Percentiles rank a stretch among this genome's conserved stretches.
Conservation (phyloP, 2,797 vertebrate species). For the Gallinago nigripennis region DNA sequence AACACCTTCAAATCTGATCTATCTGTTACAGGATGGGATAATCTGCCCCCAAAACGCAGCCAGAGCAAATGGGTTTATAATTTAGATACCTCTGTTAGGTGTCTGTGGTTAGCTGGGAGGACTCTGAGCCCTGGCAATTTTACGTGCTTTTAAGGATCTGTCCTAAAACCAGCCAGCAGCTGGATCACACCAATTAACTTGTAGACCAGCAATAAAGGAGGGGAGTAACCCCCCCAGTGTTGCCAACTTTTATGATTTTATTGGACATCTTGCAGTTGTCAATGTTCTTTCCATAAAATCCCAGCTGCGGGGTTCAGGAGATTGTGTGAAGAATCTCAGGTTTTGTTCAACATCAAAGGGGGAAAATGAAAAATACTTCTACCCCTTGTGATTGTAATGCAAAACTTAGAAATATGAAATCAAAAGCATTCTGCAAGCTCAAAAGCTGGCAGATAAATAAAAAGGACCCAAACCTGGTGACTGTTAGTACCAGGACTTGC, state of each 20-base stretch:
- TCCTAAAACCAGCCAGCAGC: neutral
- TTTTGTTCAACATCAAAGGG: neutral
- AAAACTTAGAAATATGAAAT: neutral
- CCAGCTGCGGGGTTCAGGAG: neutral
- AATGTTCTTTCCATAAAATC: neutral
- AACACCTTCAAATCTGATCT: neutral
- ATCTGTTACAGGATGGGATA: neutral
- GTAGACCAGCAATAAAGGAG: neutral
- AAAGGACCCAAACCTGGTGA: neutral
- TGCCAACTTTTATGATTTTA: neutral
- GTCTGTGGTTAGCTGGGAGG: neutral
- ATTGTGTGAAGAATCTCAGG: neutral
- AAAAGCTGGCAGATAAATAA: neutral
- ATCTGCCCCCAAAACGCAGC: neutral
- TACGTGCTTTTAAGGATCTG: neutral
- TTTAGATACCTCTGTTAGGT: fast-evolving
- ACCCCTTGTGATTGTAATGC: neutral
- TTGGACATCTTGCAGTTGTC: neutral
- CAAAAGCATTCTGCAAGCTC: neutral
- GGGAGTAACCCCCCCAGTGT: neutral
- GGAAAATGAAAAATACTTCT: neutral
- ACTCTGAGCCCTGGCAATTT: neutral
- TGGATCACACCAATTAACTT: neutral
- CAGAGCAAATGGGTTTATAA: neutral
- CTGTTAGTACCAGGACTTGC: neutral